phyloP scores from a whole-genome alignment of 2,888 invertebrate genomes.

The Linnaemya tessellans region DNA sequence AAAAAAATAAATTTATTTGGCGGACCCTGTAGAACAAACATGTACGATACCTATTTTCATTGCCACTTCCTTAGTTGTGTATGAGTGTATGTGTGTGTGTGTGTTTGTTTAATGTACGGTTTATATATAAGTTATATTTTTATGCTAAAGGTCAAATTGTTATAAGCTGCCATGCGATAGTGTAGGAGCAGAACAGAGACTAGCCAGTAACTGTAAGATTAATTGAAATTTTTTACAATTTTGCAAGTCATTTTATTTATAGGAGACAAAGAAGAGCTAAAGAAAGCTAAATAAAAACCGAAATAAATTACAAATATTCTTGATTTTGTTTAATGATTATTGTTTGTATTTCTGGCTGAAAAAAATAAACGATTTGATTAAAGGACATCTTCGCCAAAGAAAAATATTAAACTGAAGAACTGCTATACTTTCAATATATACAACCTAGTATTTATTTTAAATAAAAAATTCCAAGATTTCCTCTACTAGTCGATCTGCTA shows the following conservation, averaged over 20 bases:
- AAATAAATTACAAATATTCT: slow-evolving; percentile 11
- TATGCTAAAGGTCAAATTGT: slow-evolving; percentile 65
- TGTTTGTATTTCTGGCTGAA: no score
- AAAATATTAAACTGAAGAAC: no score
- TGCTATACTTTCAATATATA: no score
- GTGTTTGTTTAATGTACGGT: slow-evolving; percentile 7
- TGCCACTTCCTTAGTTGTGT: background rate
- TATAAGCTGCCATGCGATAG: slow-evolving; percentile 46
- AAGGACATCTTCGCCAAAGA: no score
- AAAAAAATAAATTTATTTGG: no score
- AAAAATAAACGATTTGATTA: no score
- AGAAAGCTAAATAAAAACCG: background rate
- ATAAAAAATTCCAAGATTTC: no score
- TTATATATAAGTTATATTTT: slow-evolving; percentile 56
- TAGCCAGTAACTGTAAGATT: slow-evolving; percentile 54
- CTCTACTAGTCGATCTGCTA: no score
- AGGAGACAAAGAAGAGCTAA: slow-evolving; percentile 5
- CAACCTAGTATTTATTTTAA: no score
- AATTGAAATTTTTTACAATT: slow-evolving; percentile 65
- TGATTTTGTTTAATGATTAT: background rate
- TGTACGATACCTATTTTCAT: background rate
- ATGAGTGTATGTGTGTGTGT: background rate
- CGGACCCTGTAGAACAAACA: background rate
- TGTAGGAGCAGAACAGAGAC: background rate
- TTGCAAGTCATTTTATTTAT: slow-evolving; percentile 50